phyloP scores from a whole-genome alignment of 2,888 invertebrate genomes.

The Chelonus formosanus region DNA sequence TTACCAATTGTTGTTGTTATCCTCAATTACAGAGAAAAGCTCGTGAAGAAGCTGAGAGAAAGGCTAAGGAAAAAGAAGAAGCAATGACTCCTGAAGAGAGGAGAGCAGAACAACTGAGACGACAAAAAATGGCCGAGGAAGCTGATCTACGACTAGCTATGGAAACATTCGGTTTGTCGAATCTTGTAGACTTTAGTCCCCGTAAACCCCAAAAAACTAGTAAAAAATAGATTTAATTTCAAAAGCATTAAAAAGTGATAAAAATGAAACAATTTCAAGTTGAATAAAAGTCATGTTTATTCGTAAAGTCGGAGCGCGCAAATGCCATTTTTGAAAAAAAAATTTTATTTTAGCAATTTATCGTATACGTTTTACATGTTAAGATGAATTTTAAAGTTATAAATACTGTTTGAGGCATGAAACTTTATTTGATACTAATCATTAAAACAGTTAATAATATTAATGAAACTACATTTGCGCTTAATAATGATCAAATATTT shows the following conservation, averaged over 20 bases:
- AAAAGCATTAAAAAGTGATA: not conserved
- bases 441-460: too few relatives aligned
- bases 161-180: constrained; percentile 82
- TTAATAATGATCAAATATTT: too few relatives aligned
- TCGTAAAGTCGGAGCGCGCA: too few relatives aligned
- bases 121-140: constrained; percentile 86
- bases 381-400: too few relatives aligned
- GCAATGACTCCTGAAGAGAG: constrained; percentile 81
- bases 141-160: constrained; percentile 86
- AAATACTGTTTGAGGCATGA: too few relatives aligned
- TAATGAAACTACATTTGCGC: too few relatives aligned
- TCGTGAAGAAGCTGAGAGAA: constrained; percentile 72
- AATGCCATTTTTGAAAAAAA: too few relatives aligned
- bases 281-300: too few relatives aligned
- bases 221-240: constrained; percentile 53
- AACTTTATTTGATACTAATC: too few relatives aligned
- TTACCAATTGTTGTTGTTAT: not conserved
- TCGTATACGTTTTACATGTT: too few relatives aligned
- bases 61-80: constrained; percentile 72
- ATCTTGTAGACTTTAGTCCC: constrained; percentile 64
- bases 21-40: constrained; percentile 67
- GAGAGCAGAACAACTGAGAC: constrained; percentile 77
- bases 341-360: too few relatives aligned
- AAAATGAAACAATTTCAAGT: too few relatives aligned
- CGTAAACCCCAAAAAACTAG: constrained; percentile 59